These are phyloP conservation scores for Tadarida brasiliensis DNA, from an alignment of 2,797 vertebrate species.

Conservation along the genomic window DNA sequence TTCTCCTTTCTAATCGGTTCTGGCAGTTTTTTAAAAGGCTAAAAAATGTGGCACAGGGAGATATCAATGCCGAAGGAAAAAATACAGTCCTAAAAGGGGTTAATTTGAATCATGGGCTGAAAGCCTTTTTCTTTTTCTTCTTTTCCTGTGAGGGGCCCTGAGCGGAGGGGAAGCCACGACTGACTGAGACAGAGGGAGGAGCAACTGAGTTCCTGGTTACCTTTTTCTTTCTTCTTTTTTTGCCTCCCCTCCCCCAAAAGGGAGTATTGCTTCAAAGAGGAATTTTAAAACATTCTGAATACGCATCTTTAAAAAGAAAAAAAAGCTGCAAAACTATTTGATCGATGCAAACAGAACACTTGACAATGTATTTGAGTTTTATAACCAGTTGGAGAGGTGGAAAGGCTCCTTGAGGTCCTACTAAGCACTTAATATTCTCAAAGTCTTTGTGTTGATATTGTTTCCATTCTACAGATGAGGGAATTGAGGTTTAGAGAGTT, in stretches of 20 bases:
- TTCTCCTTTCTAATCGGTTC: conserved; percentile 63
- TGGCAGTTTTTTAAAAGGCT: conserved; percentile 65
- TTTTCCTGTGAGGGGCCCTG: neutral
- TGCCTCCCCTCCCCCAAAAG: neutral
- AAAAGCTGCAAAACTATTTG: neutral
- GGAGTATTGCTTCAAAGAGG: conserved; percentile 34
- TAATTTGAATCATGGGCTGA: conserved; percentile 2
- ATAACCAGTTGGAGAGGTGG: neutral
- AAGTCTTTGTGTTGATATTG: neutral
- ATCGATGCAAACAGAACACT: neutral
- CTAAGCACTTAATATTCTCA: neutral
- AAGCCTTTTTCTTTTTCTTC: neutral
- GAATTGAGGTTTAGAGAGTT: neutral
- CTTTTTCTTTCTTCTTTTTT: neutral
- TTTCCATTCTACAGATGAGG: neutral
- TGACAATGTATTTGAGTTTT: neutral
- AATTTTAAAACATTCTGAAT: conserved; percentile 32
- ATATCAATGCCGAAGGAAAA: conserved; percentile 49
- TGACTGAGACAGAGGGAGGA: neutral
- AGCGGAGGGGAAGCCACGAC: neutral
- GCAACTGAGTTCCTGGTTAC: neutral
- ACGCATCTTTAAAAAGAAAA: conserved; percentile 16
- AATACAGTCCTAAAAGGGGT: conserved; percentile 46
- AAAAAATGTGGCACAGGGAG: conserved; percentile 47
- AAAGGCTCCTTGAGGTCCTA: neutral